A percentile compares a stretch with the other conserved stretches of the same genome.
Conservation (phyloP, 2,113 vertebrate genomes). For the Microtus richardsoni region DNA sequence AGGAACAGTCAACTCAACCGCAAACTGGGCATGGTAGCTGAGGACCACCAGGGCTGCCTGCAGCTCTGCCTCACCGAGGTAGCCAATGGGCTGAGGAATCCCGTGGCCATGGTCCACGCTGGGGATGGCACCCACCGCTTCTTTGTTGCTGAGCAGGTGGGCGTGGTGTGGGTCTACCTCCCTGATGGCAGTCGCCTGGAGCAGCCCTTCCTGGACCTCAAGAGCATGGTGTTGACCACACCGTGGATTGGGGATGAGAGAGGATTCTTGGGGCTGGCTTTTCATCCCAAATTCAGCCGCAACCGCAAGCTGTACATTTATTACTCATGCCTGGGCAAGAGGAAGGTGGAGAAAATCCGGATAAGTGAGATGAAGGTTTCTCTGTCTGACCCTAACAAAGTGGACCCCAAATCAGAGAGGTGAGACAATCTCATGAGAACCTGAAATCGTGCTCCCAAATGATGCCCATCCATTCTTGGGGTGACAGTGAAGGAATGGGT, state of each 20-base stretch:
- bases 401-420: slow-evolving; percentile 91
- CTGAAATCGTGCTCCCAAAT: rapidly evolving
- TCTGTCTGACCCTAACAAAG: slow-evolving; percentile 88
- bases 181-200: slow-evolving; percentile 87
- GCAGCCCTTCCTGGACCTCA: slow-evolving; percentile 91
- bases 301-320: slow-evolving; percentile 92
- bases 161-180: slow-evolving; percentile 91
- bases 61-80: slow-evolving; percentile 91
- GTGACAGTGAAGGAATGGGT: rapidly evolving
- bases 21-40: slow-evolving; percentile 85
- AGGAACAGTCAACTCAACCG: slow-evolving; percentile 84
- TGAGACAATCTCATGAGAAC: slow-evolving; percentile 42
- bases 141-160: slow-evolving; percentile 91
- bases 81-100: slow-evolving; percentile 90
- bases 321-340: slow-evolving; percentile 87
- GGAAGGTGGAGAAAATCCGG: slow-evolving; percentile 88
- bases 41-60: slow-evolving; percentile 87
- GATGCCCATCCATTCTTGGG: rapidly evolving
- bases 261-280: slow-evolving; percentile 92
- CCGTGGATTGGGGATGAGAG: slow-evolving; percentile 91
- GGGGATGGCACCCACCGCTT: slow-evolving; percentile 87
- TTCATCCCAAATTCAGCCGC: slow-evolving; percentile 88
- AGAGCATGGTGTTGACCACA: slow-evolving; percentile 87
- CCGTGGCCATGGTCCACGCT: slow-evolving; percentile 88
- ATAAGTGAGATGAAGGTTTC: slow-evolving; percentile 91